Evolutionary conservation across 2,888 invertebrate species (phyloP), one percentile per base, ranked within the genome.

Genomic region (Drepana falcataria): DNA sequence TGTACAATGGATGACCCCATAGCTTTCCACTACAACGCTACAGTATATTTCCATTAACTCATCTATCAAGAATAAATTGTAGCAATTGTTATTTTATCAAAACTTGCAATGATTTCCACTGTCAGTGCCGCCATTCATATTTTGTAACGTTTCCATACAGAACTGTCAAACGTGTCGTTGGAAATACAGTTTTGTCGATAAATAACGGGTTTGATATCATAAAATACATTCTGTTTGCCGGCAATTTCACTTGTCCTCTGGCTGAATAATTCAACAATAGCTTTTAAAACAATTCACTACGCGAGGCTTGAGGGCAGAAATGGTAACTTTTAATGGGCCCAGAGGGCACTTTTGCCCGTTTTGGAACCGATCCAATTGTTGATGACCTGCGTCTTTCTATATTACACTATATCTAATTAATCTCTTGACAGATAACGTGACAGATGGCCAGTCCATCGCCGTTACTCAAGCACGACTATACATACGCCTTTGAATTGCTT

Each of bases 301-400:
- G 61, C 57, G 57, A 53, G 59, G 73, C 73, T 73, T 77, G 68
- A 68, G 75, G 77, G 67, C 60, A 72, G 64, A 4, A 74, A 69
- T 66, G 65, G 61, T 59, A 84, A 85, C 75, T 85, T 85, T 85
- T 85, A 85, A 85, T 85, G 81, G 83, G 77, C 78, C 81, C 76
- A 71, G 73, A 59, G 81, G 79, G 77, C 68, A 71, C 62, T 63
- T 71, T 73, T 67, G 63, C 61, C 66, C 69, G 68, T 73, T 71
- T 73, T 80, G 81, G 77, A 78, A 64, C 63, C 66, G 65, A 66
- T 79, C 79, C 81, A 81, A 74, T 69, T 62, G 64, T 66, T 63
- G 51, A 51, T 35, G 44, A 44, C 44, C 44, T 44, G 44, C 44
- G 44, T 44, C 44, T 44, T 44, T 44, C 6, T 9, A 44, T 9